Percentiles rank a stretch among this genome's conserved stretches.
Evolutionary conservation across 2,888 invertebrate genomes (phyloP).

Genomic region (Drosophila lutescens): DNA sequence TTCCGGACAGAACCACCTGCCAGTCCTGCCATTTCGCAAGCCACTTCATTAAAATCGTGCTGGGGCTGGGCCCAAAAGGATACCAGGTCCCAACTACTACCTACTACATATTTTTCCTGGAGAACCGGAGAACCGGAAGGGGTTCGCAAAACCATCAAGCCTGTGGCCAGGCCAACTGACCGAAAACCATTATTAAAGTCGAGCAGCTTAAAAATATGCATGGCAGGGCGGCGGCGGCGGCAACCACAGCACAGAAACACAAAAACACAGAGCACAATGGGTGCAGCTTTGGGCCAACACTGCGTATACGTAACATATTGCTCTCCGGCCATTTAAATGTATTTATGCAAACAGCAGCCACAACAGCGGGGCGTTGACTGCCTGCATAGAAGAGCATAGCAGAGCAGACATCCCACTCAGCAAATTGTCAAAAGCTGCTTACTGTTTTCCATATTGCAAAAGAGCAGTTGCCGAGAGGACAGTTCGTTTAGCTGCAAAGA

Average conservation of each 20-base stretch:
- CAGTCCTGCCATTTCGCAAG: slow-evolving; percentile 27
- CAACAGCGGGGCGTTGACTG: slow-evolving; percentile 20
- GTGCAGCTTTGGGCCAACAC: slow-evolving; percentile 41
- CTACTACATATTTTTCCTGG: slow-evolving; percentile 6
- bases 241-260: slow-evolving; percentile 41
- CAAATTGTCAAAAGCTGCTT: slow-evolving; percentile 77
- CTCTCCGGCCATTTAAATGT: slow-evolving; percentile 69
- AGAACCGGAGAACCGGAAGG: neutral
- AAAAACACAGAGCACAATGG: slow-evolving; percentile 31
- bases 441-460: slow-evolving; percentile 26
- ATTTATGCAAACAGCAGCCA: slow-evolving; percentile 64
- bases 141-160: slow-evolving; percentile 47
- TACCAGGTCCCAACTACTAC: too few relatives aligned
- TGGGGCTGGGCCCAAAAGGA: neutral
- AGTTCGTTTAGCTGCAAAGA: slow-evolving; percentile 1
- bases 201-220: slow-evolving; percentile 72
- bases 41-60: slow-evolving; percentile 67
- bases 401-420: slow-evolving; percentile 54
- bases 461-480: slow-evolving; percentile 2
- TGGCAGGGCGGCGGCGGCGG: slow-evolving; percentile 51
- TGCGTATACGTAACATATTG: slow-evolving; percentile 76
- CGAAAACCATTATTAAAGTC: slow-evolving; percentile 76
- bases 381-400: slow-evolving; percentile 6
- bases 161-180: slow-evolving; percentile 58
- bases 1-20: slow-evolving; percentile 40